Conservation (phyloP, 2,888 invertebrate genomes). For the Drosophila prostipennis region DNA sequence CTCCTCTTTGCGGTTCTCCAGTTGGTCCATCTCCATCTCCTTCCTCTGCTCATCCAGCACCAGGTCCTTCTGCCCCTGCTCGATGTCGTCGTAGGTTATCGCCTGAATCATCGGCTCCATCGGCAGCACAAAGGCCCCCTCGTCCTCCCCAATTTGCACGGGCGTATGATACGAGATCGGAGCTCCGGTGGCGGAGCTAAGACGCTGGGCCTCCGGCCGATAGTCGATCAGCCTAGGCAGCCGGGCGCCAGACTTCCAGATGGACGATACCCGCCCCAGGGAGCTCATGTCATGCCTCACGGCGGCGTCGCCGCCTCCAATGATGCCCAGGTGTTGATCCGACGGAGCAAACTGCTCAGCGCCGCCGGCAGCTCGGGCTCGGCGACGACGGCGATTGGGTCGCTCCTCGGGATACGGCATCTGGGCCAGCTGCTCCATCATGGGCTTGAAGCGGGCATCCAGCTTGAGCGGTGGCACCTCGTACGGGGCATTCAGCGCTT, state of each 20-base stretch:
- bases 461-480: slow-evolving; percentile 53
- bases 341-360: background rate
- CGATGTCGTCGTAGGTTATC: slow-evolving; percentile 44
- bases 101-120: slow-evolving; percentile 20
- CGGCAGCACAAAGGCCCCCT: background rate
- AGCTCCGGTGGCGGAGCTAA: slow-evolving; percentile 37
- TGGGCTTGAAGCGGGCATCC: slow-evolving; percentile 48
- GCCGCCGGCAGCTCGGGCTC: slow-evolving; percentile 14
- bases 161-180: slow-evolving; percentile 56
- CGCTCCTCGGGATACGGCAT: slow-evolving; percentile 37
- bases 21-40: background rate
- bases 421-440: slow-evolving; percentile 44
- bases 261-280: background rate
- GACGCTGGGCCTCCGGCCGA: slow-evolving; percentile 40
- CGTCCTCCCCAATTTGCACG: slow-evolving; percentile 20
- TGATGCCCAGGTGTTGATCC: background rate
- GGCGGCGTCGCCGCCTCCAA: slow-evolving; percentile 4
- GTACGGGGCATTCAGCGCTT: background rate
- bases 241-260: background rate
- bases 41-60: background rate
- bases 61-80: background rate
- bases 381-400: background rate
- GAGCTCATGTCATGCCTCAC: background rate
- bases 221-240: slow-evolving; percentile 38
- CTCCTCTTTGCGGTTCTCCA: background rate